These are phyloP conservation scores for Oxyura jamaicensis DNA, from an alignment of 2,113 vertebrate species.

Conservation along the genomic window DNA sequence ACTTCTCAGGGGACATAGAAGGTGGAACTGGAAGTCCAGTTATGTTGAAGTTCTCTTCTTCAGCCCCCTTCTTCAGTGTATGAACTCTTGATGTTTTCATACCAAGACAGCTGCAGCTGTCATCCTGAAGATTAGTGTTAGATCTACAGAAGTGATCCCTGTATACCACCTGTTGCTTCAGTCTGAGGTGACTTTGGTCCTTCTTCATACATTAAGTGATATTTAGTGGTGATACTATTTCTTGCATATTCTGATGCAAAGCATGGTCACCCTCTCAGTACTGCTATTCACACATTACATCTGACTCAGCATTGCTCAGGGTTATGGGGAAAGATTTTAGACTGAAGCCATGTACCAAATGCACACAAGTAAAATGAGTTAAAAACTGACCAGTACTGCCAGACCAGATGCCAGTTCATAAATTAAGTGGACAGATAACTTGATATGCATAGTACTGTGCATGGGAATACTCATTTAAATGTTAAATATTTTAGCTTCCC, in stretches of 20 bases:
- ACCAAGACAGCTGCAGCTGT: neutral
- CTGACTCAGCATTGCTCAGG: neutral
- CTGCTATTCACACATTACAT: neutral
- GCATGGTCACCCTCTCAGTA: neutral
- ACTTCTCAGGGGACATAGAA: neutral
- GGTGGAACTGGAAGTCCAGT: neutral
- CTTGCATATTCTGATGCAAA: neutral
- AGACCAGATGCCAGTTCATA: conserved; percentile 2
- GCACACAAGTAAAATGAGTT: neutral
- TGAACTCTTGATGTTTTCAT: too few relatives aligned
- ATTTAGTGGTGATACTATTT: neutral
- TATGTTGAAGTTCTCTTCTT: neutral
- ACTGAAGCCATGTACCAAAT: neutral
- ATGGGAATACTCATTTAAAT: conserved; percentile 62
- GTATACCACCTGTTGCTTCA: neutral
- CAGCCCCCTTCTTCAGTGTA: neutral
- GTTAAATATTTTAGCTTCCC: conserved; percentile 61
- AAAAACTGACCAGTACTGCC: neutral
- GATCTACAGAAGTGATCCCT: neutral
- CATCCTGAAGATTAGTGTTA: neutral
- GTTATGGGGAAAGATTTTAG: neutral
- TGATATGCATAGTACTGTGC: neutral
- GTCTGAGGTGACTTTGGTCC: neutral
- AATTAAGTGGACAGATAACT: neutral
- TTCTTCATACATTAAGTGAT: neutral